Evolutionary conservation across 2,888 invertebrate genomes (phyloP), one percentile per base, ranked within the genome.

Genomic region (Apodemia hepburni): DNA sequence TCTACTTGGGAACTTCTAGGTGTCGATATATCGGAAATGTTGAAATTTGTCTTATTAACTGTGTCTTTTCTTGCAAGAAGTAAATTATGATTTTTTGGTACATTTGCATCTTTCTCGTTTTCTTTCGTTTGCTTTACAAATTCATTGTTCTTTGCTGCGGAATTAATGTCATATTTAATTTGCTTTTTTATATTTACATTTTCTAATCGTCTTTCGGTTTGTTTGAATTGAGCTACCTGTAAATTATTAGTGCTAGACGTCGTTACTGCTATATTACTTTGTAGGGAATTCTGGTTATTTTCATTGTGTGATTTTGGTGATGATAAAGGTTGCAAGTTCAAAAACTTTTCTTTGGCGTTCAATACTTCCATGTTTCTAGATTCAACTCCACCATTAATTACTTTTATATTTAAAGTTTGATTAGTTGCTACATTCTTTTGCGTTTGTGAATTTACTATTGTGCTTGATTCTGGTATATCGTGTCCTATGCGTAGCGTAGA

Each of bases 401-500:
- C 5, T 5, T 47, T 17, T 8, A 17, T 17, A n/a, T 47, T 17
- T 8, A 17, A 0, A 47, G 8, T 8, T 47, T 47, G 47, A 6
- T 17, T 17, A 8, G 0, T 47, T 47, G 8, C 17, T 7, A 7
- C 0, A n/a, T 17, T 47, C 7, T 47, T 47, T 17, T 47, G 47
- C 9, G 8, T 8, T 8, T 57, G 29, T 15, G 12, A 7, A 57
- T 57, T 57, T 57, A 29, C 15, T 29, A 8, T 57, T 57, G 1
- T 57, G n/a, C 29, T 57, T 29, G 27, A 29, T 57, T 57, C 57
- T 29, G 29, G 57, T 8, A 57, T 9, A 49, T 35, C 33, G n/a
- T 58, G 47, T 45, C 89, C 87, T 63, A 91, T 84, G 54, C 82
- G 78, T 66, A 89, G 77, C 42, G 89, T 90, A 27, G 88, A 82